Evolutionary conservation across 2,797 vertebrate genomes (phyloP), one percentile per base, ranked within the genome.

Genomic region (Artibeus jamaicensis): DNA sequence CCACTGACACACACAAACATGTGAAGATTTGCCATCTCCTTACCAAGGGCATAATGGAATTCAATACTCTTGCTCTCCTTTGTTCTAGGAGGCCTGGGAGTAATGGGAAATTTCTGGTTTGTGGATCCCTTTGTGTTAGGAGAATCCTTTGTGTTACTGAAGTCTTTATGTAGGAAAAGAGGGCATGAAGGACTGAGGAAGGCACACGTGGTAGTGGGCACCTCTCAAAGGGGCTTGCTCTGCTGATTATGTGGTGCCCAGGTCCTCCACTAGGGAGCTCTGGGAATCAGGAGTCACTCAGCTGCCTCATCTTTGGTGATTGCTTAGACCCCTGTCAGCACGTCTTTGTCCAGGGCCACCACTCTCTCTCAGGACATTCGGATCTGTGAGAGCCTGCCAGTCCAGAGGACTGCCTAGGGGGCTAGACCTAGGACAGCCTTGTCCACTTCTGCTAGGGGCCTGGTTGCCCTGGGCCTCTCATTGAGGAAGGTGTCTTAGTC

Each of bases 1-100:
- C 6, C 7, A 32, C 26, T 42, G 9, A 26, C 21, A 3, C 21
- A 16, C 4, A 24, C 1, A 0, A 57, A 18, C 70, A n/a, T 7
- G 15, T 7, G 9, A 2, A 70, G 50, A 29, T 65, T 77, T 78
- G 53, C 46, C 11, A 9, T 50, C 21, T 26, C 3, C 44, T 46
- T 62, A 70, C 14, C 14, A 9, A 65, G 9, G 39, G 55, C 44
- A 42, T 37, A 55, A 42, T 6, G 19, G 42, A 71, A 65, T 42
- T 46, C 44, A 34, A 1, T 34, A 42, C 21, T 57, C 24, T 11
- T 89, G 53, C 2, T 81, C 3, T 81, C 44, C n/a, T 16, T 90
- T 89, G 67, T 90, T 73, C 44, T 11, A 42, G 39, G 46, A 57
- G 70, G 59, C 29, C 39, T 18, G 39, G 24, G 21, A 48, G 24